These are phyloP conservation scores for Limnothrissa miodon DNA, from an alignment of 2,113 vertebrate genomes.

Conservation along the genomic window DNA sequence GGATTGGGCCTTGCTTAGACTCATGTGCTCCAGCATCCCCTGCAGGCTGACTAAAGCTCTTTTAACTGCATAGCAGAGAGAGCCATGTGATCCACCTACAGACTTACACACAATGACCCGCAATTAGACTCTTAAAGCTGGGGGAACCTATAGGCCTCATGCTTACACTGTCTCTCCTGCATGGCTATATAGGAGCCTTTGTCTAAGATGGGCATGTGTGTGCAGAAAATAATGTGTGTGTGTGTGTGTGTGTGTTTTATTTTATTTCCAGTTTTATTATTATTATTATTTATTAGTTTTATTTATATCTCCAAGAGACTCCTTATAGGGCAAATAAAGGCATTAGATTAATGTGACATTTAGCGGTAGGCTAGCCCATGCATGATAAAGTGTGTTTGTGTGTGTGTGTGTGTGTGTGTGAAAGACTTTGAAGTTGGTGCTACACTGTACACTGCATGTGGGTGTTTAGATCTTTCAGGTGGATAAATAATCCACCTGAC, in stretches of 20 bases:
- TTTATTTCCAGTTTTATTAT: too few species aligned
- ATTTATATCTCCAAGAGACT: background rate
- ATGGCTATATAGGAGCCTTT: background rate
- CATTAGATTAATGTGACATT: background rate
- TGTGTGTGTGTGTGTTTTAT: slow-evolving; percentile 2
- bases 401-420: too few species aligned
- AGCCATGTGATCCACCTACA: background rate
- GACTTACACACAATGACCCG: background rate
- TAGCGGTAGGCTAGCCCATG: background rate
- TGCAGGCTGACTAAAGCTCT: background rate
- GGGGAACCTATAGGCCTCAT: background rate
- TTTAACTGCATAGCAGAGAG: background rate
- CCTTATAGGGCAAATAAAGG: background rate
- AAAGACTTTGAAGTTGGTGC: background rate
- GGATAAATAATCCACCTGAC: background rate
- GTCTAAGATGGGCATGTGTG: background rate
- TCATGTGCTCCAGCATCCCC: background rate
- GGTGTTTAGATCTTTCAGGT: background rate
- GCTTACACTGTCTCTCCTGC: background rate
- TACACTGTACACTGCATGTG: background rate
- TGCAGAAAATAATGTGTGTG: background rate
- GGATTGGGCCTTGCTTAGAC: too few species aligned
- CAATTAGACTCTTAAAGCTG: background rate
- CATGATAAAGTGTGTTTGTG: too few species aligned
- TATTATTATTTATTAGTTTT: too few species aligned